Evolutionary conservation across 2,797 vertebrate genomes (phyloP), one percentile per base, ranked within the genome.

Genomic region (Esox lucius): DNA sequence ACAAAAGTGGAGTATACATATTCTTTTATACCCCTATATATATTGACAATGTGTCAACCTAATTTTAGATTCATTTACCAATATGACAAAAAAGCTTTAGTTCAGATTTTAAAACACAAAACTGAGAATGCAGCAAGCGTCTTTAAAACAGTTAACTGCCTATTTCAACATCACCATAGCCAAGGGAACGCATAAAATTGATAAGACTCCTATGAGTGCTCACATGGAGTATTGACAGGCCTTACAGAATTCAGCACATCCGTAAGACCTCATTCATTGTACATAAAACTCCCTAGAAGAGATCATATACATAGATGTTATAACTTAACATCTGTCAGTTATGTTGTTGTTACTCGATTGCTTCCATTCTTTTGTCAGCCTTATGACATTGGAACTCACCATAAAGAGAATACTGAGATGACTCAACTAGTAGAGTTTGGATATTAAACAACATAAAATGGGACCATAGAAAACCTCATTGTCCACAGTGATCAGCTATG

Each of bases 51-150:
- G 68, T 68, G 61, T 71, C 69, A 72, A 78, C 70, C 68, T 81
- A 33, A 66, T 31, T 48, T 51, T 59, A 65, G 42, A 69, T 65
- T 75, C 1, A 16, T 70, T 31, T 31, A 53, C 26, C 46, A 26
- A 53, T 51, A n/a, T 68, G 66, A 68, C 66, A 68, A 33, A 35
- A 35, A 35, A 35, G 16, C 66, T 35, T 68, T 24, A 19, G 24
- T 26, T 48, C 6, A 51, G 16, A n/a, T 65, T 19, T 71, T 17
- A 62, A 75, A 61, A 56, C 49, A 75, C 49, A 49, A 59, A 51
- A 56, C 31, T 31, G 70, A 74, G 62, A 81, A 85, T 85, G 71
- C 81, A 82, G 80, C 79, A 80, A 76, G 76, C 73, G 79, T 81
- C 79, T 75, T 81, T 76, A 68, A 56, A 74, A 68, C 59, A 73